These are phyloP conservation scores for Caenorhabditis zanzibari DNA, from an alignment of 2,888 invertebrate species.

Conservation along the genomic window DNA sequence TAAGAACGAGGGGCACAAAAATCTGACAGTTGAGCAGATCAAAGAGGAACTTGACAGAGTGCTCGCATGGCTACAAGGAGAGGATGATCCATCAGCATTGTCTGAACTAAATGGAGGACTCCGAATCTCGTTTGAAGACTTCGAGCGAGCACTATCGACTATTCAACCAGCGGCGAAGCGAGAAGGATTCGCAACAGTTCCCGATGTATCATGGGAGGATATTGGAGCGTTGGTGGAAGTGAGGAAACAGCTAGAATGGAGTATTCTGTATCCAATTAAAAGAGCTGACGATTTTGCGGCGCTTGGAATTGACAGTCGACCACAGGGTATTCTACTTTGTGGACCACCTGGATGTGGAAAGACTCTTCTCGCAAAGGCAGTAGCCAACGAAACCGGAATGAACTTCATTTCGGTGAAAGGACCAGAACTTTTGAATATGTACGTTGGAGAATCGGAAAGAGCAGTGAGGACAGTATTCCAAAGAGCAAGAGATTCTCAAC, in stretches of 20 bases:
- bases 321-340: slow-evolving; percentile 93
- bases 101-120: slow-evolving; percentile 69
- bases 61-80: slow-evolving; percentile 77
- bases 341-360: slow-evolving; percentile 95
- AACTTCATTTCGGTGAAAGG: slow-evolving; percentile 99
- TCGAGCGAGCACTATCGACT: slow-evolving; percentile 73
- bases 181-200: slow-evolving; percentile 98
- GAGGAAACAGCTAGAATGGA: slow-evolving; percentile 92
- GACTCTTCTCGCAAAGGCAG: slow-evolving; percentile 96
- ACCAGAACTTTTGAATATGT: slow-evolving; percentile 98
- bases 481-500: slow-evolving; percentile 94
- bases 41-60: slow-evolving; percentile 77
- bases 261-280: slow-evolving; percentile 94
- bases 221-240: slow-evolving; percentile 94
- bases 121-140: slow-evolving; percentile 75
- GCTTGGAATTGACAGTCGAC: slow-evolving; percentile 89
- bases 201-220: slow-evolving; percentile 97
- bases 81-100: slow-evolving; percentile 73
- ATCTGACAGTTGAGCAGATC: slow-evolving; percentile 71
- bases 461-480: slow-evolving; percentile 97
- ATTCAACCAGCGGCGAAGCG: slow-evolving; percentile 84
- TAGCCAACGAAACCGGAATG: slow-evolving; percentile 98
- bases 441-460: slow-evolving; percentile 98
- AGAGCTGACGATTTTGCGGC: slow-evolving; percentile 90
- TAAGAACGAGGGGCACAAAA: slow-evolving; percentile 63